Conservation (phyloP, 1,140 invertebrate species). For the Drosophila truncata region DNA sequence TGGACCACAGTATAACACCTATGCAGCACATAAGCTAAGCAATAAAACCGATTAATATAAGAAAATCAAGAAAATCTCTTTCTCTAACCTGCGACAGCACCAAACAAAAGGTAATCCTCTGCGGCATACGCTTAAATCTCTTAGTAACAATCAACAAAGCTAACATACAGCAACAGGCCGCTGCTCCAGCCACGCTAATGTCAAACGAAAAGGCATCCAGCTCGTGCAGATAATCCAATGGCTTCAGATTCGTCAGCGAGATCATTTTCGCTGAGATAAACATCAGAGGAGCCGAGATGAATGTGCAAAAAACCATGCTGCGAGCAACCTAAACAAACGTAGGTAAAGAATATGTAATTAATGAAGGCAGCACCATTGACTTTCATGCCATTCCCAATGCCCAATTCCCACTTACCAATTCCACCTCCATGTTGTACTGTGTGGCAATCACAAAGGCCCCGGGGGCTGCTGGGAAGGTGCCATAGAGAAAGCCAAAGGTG, state of each 20-base stretch:
- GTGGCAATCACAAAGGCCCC: conserved; percentile 97
- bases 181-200: conserved; percentile 91
- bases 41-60: neutral
- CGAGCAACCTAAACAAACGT: conserved; percentile 90
- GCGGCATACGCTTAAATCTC: conserved; percentile 92
- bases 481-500: conserved; percentile 98
- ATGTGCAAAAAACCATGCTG: conserved; percentile 96
- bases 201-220: conserved; percentile 93
- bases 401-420: conserved; percentile 89
- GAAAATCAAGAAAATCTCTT: accelerated
- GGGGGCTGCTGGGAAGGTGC: conserved; percentile 97
- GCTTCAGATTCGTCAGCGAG: conserved; percentile 89
- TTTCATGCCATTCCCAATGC: conserved; percentile 16
- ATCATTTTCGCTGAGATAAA: conserved; percentile 98
- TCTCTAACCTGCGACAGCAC: conserved; percentile 89
- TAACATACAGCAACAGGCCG: conserved; percentile 92
- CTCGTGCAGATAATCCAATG: conserved; percentile 90
- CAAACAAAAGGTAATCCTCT: conserved; percentile 92
- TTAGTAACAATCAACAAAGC: conserved; percentile 91
- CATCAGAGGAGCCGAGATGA: conserved; percentile 97
- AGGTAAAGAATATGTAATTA: conserved; percentile 16
- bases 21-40: conserved; percentile 87
- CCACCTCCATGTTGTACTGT: conserved; percentile 94
- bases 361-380: neutral
- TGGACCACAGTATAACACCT: conserved; percentile 90